Conservation (phyloP, 2,113 vertebrate species). For the cat (Felis catus) region DNA sequence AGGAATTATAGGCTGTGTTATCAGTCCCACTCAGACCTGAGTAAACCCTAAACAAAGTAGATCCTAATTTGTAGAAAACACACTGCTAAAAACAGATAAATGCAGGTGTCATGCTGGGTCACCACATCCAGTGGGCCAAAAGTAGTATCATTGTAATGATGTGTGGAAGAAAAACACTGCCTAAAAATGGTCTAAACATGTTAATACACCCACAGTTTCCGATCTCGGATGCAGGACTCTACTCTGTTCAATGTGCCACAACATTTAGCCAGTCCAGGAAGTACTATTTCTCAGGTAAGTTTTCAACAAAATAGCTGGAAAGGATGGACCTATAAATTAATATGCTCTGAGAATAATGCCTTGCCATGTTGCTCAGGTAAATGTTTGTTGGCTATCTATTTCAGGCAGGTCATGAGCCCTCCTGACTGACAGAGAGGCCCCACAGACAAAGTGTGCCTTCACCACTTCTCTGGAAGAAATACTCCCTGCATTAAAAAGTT, state of each 20-base stretch:
- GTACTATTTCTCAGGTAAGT: not conserved
- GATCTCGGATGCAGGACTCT: not conserved
- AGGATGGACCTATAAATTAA: not conserved
- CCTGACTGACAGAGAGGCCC: not conserved
- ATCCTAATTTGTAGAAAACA: conserved; percentile 54
- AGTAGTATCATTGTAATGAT: not conserved
- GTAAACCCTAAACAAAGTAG: conserved; percentile 57
- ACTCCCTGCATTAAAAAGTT: not conserved
- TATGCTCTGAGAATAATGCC: not conserved
- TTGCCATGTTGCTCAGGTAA: not conserved
- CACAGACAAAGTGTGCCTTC: not conserved
- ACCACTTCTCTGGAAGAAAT: not conserved
- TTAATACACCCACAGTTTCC: conserved; percentile 1
- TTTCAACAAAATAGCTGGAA: not conserved
- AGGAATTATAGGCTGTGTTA: conserved; percentile 59
- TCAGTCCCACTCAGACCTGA: conserved; percentile 48
- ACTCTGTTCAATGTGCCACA: not conserved
- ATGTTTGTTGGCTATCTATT: not conserved
- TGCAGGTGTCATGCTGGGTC: conserved; percentile 4
- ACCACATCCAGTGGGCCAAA: not conserved
- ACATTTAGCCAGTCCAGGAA: not conserved
- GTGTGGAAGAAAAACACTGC: not conserved
- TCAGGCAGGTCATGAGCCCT: not conserved
- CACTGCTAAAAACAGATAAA: conserved; percentile 38
- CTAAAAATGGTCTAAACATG: not conserved